Conservation (phyloP, 2,797 vertebrate genomes). For the Lophotriccus pileatus region DNA sequence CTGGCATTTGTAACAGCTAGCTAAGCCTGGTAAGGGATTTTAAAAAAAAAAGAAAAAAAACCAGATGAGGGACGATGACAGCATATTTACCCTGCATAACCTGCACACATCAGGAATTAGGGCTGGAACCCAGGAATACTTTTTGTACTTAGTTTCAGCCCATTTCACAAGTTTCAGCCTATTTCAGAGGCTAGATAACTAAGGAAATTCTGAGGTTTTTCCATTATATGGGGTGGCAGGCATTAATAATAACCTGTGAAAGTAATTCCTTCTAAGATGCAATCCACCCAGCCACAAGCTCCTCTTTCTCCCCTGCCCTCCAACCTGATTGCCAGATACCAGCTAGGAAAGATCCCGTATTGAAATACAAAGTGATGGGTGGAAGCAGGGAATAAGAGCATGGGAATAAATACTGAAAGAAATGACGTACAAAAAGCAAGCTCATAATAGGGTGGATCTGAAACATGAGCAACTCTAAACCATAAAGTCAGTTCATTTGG, state of each 20-base stretch:
- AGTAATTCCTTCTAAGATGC: background rate
- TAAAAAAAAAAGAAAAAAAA: background rate
- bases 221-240: background rate
- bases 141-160: slow-evolving; percentile 6
- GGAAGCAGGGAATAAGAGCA: background rate
- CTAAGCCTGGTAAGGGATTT: background rate
- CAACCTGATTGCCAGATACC: background rate
- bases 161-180: background rate
- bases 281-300: background rate
- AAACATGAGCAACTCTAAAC: background rate
- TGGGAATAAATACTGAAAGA: background rate
- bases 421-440: background rate
- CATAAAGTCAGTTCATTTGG: background rate
- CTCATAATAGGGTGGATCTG: background rate
- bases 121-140: background rate
- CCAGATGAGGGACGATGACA: slow-evolving; percentile 52
- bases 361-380: background rate
- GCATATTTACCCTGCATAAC: slow-evolving; percentile 46
- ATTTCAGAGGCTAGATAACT: background rate
- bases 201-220: background rate
- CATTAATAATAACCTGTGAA: background rate
- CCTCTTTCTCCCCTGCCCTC: background rate
- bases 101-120: background rate
- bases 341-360: background rate
- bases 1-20: slow-evolving; percentile 40